Percentiles rank a stretch among this genome's conserved stretches.
phyloP scores from a whole-genome alignment of 2,797 vertebrate genomes.

The Momotus momota region DNA sequence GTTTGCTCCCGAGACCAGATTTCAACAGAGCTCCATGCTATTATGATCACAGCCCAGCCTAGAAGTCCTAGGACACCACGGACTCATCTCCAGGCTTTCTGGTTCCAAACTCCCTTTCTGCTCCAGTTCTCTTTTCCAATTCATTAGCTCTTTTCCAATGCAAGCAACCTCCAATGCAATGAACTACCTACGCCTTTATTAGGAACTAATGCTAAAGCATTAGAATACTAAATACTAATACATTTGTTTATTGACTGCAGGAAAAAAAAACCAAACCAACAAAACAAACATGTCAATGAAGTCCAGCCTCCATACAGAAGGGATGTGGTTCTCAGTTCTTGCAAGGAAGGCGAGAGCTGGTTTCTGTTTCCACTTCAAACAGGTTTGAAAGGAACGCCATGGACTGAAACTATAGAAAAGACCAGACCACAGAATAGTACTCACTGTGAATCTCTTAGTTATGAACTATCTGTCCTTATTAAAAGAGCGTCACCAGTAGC shows the following conservation, averaged over 20 bases:
- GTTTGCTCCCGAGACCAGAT: background rate
- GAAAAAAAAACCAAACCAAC: background rate
- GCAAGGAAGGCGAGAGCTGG: conserved; percentile 17
- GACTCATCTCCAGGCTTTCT: background rate
- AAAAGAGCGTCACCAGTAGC: background rate
- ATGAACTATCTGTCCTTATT: background rate
- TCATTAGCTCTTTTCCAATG: background rate
- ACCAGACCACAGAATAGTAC: background rate
- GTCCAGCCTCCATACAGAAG: background rate
- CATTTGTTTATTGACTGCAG: background rate
- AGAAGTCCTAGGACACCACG: background rate
- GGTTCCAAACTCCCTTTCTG: background rate
- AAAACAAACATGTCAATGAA: background rate
- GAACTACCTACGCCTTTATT: background rate
- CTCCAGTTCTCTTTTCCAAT: background rate
- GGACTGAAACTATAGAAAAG: conserved; percentile 19
- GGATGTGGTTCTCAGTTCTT: background rate
- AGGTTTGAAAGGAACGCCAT: conserved; percentile 5
- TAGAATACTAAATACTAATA: background rate
- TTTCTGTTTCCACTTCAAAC: conserved; percentile 44
- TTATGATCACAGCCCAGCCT: background rate
- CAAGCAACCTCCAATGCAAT: background rate
- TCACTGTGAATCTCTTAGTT: background rate
- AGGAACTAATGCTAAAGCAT: background rate
- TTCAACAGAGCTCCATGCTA: background rate